These are phyloP conservation scores for Byasa hedistus DNA, from an alignment of 2,888 invertebrate species.

Conservation along the genomic window DNA sequence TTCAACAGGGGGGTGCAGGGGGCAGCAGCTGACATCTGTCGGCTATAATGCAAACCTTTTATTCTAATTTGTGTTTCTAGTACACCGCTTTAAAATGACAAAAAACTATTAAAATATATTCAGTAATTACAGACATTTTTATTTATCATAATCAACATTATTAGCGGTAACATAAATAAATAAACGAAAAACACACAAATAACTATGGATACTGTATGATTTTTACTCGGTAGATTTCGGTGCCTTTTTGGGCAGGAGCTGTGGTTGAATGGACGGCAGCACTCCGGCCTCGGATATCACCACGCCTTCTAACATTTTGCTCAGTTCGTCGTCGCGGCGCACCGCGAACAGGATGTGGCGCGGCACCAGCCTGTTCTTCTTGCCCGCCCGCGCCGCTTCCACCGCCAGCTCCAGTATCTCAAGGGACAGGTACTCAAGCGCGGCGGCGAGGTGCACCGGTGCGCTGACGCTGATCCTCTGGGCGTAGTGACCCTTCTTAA, in stretches of 20 bases:
- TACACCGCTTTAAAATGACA: no score
- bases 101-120: no score
- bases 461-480: conserved; percentile 78
- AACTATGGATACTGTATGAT: not conserved
- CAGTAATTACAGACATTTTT: no score
- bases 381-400: conserved; percentile 83
- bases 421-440: conserved; percentile 83
- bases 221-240: conserved; percentile 37
- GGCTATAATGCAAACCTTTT: no score
- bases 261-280: conserved; percentile 50
- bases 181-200: not conserved
- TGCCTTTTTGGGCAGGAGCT: conserved; percentile 59
- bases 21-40: no score
- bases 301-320: conserved; percentile 50
- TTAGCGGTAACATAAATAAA: conserved; percentile 1
- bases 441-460: conserved; percentile 78
- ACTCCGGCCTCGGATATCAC: conserved; percentile 59
- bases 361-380: conserved; percentile 76
- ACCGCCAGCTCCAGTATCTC: conserved; percentile 84
- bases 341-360: conserved; percentile 58
- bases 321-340: conserved; percentile 59
- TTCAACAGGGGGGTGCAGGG: no score
- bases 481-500: conserved; percentile 81
- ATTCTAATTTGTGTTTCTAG: no score
- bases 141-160: no score